These are phyloP conservation scores for Erythrocercus mccallii DNA, from an alignment of 2,113 vertebrate species.

Conservation along the genomic window DNA sequence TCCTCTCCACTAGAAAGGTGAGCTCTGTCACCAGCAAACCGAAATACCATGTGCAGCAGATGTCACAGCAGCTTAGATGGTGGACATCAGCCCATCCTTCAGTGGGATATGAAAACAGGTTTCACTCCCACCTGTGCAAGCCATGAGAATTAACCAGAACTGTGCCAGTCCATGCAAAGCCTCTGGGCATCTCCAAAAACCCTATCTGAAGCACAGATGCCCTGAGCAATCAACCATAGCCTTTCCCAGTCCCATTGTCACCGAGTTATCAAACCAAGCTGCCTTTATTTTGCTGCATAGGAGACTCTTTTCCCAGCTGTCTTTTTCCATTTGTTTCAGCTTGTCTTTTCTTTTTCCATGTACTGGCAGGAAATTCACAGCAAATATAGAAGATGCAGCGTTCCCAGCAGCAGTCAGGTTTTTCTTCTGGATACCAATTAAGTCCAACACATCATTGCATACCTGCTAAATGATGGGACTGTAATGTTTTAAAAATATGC, in stretches of 20 bases:
- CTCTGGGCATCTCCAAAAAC: not conserved
- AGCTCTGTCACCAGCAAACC: not conserved
- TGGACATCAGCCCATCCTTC: not conserved
- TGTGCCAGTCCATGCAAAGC: not conserved
- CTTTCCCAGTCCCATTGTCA: not conserved
- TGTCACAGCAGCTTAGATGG: not conserved
- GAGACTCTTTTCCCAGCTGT: not conserved
- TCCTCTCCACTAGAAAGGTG: not conserved
- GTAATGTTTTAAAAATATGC: not conserved
- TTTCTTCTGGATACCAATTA: not conserved
- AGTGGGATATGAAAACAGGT: not conserved
- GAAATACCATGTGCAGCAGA: not conserved
- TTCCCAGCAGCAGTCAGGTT: not conserved
- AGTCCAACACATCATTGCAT: not conserved
- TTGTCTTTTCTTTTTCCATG: not conserved
- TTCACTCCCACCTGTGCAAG: not conserved
- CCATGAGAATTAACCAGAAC: not conserved
- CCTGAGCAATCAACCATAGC: not conserved
- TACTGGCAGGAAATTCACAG: not conserved
- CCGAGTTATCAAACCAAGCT: not conserved
- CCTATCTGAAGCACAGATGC: accelerated
- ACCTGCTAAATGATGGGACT: not conserved
- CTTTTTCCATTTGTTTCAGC: not conserved
- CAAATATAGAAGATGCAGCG: not conserved
- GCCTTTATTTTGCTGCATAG: not conserved